These are phyloP conservation scores for Mesorhabditis belari DNA, from an alignment of 2,888 invertebrate species.

Conservation along the genomic window DNA sequence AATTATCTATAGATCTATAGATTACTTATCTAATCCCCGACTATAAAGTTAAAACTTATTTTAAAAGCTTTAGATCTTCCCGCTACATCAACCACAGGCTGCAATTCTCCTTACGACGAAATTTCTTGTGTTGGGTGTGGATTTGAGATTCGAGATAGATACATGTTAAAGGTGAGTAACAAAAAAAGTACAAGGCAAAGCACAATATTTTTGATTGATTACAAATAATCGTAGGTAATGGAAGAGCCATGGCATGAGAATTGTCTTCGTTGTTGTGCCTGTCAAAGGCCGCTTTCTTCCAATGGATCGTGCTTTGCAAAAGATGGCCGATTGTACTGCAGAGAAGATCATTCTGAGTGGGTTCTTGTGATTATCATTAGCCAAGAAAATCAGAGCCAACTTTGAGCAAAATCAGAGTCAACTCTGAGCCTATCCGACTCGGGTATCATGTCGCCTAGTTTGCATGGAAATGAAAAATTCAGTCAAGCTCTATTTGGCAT, in stretches of 20 bases:
- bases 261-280: conserved; percentile 43
- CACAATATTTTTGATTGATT: not conserved
- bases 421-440: too few species aligned
- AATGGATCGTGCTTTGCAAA: conserved; percentile 39
- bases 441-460: too few species aligned
- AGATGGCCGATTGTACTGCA: conserved; percentile 46
- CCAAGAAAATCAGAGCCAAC: too few species aligned
- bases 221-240: conserved; percentile 24
- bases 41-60: too few species aligned
- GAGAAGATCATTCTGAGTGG: conserved; percentile 45
- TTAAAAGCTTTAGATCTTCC: too few species aligned
- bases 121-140: conserved; percentile 35
- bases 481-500: too few species aligned
- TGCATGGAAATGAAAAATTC: too few species aligned
- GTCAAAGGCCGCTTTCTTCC: conserved; percentile 29
- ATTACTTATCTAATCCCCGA: too few species aligned
- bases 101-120: conserved; percentile 10
- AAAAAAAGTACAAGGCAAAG: not conserved
- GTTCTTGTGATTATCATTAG: too few species aligned
- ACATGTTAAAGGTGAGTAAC: conserved; percentile 27
- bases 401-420: too few species aligned
- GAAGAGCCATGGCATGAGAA: conserved; percentile 46
- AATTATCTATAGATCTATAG: too few species aligned
- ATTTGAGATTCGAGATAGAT: conserved; percentile 35
- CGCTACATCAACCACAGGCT: not conserved